Conservation (phyloP, 1,140 invertebrate genomes). For the Zaprionus davidi region DNA sequence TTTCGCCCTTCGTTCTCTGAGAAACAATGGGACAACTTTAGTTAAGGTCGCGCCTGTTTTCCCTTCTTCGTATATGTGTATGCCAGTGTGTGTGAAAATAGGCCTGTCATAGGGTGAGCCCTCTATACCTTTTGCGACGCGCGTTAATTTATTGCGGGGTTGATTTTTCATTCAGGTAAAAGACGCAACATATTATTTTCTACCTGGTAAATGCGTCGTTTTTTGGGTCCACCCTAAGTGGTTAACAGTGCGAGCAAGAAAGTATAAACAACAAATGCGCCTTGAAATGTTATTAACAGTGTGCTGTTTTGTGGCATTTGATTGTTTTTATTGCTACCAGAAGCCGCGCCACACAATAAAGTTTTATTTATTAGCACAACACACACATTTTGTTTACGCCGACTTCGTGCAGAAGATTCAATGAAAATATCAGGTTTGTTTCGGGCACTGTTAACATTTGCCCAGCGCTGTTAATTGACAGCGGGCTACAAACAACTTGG, state of each 20-base stretch:
- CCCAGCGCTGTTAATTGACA: conserved; percentile 5
- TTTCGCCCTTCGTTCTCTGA: conserved; percentile 9
- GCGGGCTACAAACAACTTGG: conserved; percentile 21
- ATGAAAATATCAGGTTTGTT: conserved; percentile 1
- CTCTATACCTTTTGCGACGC: conserved; percentile 49
- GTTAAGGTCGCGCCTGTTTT: conserved; percentile 66
- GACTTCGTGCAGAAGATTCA: not conserved
- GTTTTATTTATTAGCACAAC: conserved; percentile 6
- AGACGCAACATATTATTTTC: conserved; percentile 41
- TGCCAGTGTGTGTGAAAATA: conserved; percentile 35
- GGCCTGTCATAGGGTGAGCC: conserved; percentile 38
- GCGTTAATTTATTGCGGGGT: conserved; percentile 73
- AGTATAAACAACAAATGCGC: conserved; percentile 10
- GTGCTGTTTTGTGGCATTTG: conserved; percentile 1
- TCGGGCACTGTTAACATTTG: not conserved
- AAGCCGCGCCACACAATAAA: not conserved
- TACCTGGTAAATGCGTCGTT: conserved; percentile 57
- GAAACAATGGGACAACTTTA: conserved; percentile 57
- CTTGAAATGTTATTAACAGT: conserved; percentile 14
- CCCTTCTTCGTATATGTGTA: conserved; percentile 11
- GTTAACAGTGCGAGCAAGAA: conserved; percentile 13
- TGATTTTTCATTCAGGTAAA: conserved; percentile 69
- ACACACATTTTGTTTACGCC: not conserved
- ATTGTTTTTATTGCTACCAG: not conserved
- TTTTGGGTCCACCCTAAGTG: conserved; percentile 27